A percentile compares a stretch with the other conserved stretches of the same genome.
These are phyloP conservation scores for Bembecia ichneumoniformis DNA, from an alignment of 2,888 invertebrate genomes.

Conservation along the genomic window DNA sequence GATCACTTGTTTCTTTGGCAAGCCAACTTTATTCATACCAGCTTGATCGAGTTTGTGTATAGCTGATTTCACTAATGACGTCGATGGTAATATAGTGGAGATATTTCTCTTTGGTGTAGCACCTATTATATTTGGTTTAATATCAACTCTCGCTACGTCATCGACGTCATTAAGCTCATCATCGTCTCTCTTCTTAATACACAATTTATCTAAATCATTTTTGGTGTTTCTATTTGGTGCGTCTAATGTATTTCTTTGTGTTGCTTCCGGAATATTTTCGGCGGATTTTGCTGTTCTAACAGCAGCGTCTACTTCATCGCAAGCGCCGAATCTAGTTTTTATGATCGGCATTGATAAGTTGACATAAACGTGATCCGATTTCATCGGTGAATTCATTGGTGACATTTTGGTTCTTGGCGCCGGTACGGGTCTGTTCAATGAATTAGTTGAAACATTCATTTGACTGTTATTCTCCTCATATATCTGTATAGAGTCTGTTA, in stretches of 20 bases:
- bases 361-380: slow-evolving; percentile 71
- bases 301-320: slow-evolving; percentile 48
- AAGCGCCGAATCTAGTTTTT: slow-evolving; percentile 34
- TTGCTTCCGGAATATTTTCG: slow-evolving; percentile 34
- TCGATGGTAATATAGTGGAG: slow-evolving; percentile 50
- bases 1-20: slow-evolving; percentile 59
- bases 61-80: slow-evolving; percentile 57
- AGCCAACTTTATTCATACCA: slow-evolving; percentile 48
- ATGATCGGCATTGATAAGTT: slow-evolving; percentile 70
- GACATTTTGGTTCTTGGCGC: slow-evolving; percentile 70
- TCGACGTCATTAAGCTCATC: slow-evolving; percentile 18
- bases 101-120: slow-evolving; percentile 54
- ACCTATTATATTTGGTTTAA: slow-evolving; percentile 60
- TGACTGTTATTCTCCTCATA: slow-evolving; percentile 63
- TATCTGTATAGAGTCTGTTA: slow-evolving; percentile 78
- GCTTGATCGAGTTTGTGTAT: slow-evolving; percentile 54
- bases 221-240: slow-evolving; percentile 19
- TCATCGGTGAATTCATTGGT: slow-evolving; percentile 44
- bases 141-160: slow-evolving; percentile 19
- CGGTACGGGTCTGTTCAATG: slow-evolving; percentile 70
- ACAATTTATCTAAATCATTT: slow-evolving; percentile 12
- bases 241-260: slow-evolving; percentile 11
- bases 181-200: slow-evolving; percentile 13
- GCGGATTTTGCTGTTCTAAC: slow-evolving; percentile 48
- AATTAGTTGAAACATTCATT: slow-evolving; percentile 48